Evolutionary conservation across 2,888 invertebrate genomes (phyloP).

Genomic region (Lypha dubia): DNA sequence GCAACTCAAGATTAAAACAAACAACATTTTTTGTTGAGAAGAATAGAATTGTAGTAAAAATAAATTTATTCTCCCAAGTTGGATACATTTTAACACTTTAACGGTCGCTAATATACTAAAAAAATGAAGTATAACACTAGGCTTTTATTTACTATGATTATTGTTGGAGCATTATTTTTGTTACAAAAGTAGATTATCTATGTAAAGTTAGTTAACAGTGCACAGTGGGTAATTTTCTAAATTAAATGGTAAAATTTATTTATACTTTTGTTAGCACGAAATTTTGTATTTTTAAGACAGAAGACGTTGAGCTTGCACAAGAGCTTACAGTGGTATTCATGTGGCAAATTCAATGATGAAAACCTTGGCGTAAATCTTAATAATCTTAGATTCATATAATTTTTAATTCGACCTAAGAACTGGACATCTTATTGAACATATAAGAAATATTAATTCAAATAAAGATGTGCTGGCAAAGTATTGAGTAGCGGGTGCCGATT

Average conservation of each 20-base stretch:
- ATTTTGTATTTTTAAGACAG: no score
- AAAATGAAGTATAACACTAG: conserved; percentile 12
- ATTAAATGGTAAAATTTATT: not conserved
- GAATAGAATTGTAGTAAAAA: conserved; percentile 25
- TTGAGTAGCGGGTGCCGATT: no score
- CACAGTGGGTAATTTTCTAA: not conserved
- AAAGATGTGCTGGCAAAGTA: no score
- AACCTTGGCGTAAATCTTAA: no score
- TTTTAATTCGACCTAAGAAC: no score
- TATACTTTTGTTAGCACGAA: no score
- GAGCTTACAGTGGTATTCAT: no score
- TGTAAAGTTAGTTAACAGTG: not conserved
- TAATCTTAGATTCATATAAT: no score
- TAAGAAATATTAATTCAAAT: no score
- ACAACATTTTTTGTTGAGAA: not conserved
- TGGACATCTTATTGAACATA: no score
- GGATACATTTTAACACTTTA: conserved; percentile 48
- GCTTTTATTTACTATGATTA: not conserved
- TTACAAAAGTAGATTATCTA: not conserved
- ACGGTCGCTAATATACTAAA: conserved; percentile 28
- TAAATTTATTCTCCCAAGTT: conserved; percentile 4
- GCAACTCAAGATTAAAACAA: conserved; percentile 1
- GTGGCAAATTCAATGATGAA: no score
- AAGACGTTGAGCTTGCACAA: no score
- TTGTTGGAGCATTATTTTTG: not conserved